These are phyloP conservation scores for Thymelicus sylvestris DNA, from an alignment of 2,888 invertebrate species.

Conservation along the genomic window DNA sequence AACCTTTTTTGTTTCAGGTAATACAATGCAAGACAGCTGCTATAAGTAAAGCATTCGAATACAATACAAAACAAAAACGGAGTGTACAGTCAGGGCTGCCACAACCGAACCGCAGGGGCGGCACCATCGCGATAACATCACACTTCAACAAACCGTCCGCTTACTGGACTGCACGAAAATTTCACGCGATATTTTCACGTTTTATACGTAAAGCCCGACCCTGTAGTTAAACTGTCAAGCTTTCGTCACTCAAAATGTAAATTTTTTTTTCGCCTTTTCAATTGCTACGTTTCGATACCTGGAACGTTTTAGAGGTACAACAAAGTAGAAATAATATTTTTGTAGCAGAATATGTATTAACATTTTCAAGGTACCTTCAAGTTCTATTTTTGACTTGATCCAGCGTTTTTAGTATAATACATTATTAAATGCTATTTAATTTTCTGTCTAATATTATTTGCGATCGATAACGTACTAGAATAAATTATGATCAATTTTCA, in stretches of 20 bases:
- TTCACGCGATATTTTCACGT: constrained; percentile 3
- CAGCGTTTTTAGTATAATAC: too few species aligned
- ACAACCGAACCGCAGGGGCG: neutral
- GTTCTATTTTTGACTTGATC: too few species aligned
- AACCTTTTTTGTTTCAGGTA: neutral
- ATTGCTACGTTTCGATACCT: neutral
- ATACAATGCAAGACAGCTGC: neutral
- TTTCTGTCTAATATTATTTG: too few species aligned
- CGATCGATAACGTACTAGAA: too few species aligned
- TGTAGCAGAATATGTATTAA: neutral
- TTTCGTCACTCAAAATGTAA: constrained; percentile 3
- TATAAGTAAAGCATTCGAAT: neutral
- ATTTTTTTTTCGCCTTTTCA: constrained; percentile 1
- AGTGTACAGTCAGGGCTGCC: neutral
- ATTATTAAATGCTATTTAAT: too few species aligned
- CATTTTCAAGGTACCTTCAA: neutral
- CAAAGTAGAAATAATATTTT: too few species aligned
- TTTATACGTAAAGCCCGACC: constrained; percentile 5
- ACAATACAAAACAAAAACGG: neutral
- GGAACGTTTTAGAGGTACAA: too few species aligned
- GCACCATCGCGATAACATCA: neutral
- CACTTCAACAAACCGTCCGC: neutral
- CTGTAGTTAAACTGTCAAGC: constrained; percentile 4
- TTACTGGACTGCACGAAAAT: neutral
- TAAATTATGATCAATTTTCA: too few species aligned